These are phyloP conservation scores for Apodemia zela DNA, from an alignment of 2,888 invertebrate species.

Conservation along the genomic window DNA sequence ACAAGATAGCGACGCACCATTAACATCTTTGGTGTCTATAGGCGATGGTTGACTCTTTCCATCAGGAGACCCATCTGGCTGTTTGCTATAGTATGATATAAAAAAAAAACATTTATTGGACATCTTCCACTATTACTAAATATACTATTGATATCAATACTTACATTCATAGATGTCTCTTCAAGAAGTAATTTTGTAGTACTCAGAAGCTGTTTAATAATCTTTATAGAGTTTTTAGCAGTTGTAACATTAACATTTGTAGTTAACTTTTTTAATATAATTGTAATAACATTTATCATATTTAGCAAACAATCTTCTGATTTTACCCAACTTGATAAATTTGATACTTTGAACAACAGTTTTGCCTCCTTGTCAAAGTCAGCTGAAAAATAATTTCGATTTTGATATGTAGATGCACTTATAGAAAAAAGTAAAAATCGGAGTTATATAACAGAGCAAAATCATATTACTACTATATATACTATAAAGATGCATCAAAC, in stretches of 20 bases:
- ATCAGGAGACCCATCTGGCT: no score
- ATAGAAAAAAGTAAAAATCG: not conserved
- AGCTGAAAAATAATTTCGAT: conserved; percentile 31
- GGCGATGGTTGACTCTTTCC: no score
- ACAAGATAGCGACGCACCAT: no score
- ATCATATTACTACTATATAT: conserved; percentile 73
- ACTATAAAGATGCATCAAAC: conserved; percentile 67
- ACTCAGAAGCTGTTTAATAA: conserved; percentile 42
- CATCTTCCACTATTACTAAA: no score
- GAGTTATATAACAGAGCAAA: conserved; percentile 38
- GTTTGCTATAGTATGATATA: no score
- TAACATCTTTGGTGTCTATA: no score
- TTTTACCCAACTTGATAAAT: conserved; percentile 15
- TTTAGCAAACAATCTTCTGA: conserved; percentile 28
- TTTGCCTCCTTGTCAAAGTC: conserved; percentile 36
- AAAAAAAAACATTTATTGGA: no score
- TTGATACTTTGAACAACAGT: conserved; percentile 24
- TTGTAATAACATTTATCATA: conserved; percentile 41
- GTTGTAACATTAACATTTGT: conserved; percentile 31
- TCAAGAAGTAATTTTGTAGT: conserved; percentile 15
- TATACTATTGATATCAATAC: not conserved
- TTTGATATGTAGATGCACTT: not conserved
- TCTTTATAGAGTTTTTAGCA: conserved; percentile 37
- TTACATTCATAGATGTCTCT: conserved; percentile 7
- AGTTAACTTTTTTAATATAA: conserved; percentile 37